Conservation (phyloP, 1,140 invertebrate species). For the Akabosia matsudoensis region DNA sequence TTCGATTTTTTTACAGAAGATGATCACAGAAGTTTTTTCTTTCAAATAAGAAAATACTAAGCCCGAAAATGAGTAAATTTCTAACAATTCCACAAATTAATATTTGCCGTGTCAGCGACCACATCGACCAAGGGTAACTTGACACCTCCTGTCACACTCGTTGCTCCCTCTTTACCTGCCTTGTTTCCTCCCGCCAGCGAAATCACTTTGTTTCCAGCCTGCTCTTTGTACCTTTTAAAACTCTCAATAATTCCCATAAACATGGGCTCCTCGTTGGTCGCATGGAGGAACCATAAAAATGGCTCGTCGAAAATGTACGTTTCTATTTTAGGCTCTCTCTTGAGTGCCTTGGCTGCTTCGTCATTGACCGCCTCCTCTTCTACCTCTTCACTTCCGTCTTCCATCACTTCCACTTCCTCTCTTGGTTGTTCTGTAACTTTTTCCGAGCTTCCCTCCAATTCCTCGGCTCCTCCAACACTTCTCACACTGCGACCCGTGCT, state of each 20-base stretch:
- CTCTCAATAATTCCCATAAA: slow-evolving; percentile 37
- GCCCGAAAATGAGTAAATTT: too few species aligned
- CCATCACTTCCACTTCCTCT: background rate
- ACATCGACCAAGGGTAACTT: background rate
- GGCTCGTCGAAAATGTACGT: slow-evolving; percentile 30
- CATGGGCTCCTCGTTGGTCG: slow-evolving; percentile 36
- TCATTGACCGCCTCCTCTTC: too few species aligned
- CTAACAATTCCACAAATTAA: slow-evolving; percentile 20
- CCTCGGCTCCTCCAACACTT: background rate
- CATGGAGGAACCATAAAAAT: slow-evolving; percentile 38
- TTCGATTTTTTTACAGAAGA: too few species aligned
- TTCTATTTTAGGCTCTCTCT: background rate
- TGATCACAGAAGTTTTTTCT: background rate
- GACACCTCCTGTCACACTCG: background rate
- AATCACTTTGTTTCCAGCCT: slow-evolving; percentile 15
- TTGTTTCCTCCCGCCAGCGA: background rate
- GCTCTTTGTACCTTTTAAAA: slow-evolving; percentile 29
- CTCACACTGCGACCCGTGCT: background rate
- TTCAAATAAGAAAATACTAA: too few species aligned
- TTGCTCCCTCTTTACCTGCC: background rate
- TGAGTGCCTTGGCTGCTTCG: background rate
- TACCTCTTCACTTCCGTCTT: too few species aligned
- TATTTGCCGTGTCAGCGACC: background rate
- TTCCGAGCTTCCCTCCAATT: too few species aligned
- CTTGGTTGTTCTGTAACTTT: background rate